These are phyloP conservation scores for Danio rerio DNA, from an alignment of 2,113 vertebrate species.

Conservation along the genomic window GRCz12tu NC_133189.1:37431001-37431500, in stretches of 20 bases:
- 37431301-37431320: slow-evolving; percentile 44
- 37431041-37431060: not conserved
- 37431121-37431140: not conserved
- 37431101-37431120: not conserved
- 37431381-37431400: not conserved
- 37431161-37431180: not conserved
- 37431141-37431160: slow-evolving; percentile 10
- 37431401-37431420: not conserved
- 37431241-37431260: slow-evolving; percentile 37
- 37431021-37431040: slow-evolving; percentile 15
- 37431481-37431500: not conserved
- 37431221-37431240: not conserved
- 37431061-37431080: not conserved
- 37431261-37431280: not conserved
- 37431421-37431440: not conserved
- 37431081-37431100: not conserved
- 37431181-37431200: slow-evolving; percentile 30
- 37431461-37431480: not conserved
- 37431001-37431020: slow-evolving; percentile 26
- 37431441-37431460: not conserved
- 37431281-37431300: not conserved
- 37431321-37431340: not conserved
- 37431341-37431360: not conserved
- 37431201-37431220: slow-evolving; percentile 9
- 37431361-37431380: not conserved